These are phyloP conservation scores for Prunella strophiata DNA, from an alignment of 2,797 vertebrate species.

Conservation along the genomic window DNA sequence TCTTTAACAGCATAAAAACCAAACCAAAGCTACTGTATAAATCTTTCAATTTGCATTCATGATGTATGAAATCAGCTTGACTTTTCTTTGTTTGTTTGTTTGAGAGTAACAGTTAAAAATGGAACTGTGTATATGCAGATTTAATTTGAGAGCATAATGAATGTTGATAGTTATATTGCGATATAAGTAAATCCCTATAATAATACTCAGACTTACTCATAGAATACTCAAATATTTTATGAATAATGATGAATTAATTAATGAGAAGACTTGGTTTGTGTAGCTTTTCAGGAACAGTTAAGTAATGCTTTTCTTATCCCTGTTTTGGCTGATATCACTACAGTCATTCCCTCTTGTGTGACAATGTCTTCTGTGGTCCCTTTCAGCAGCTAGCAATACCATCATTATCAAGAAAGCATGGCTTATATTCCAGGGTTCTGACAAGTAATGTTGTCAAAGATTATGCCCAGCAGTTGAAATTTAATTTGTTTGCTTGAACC, in stretches of 20 bases:
- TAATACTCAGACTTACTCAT: neutral
- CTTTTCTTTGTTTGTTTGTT: neutral
- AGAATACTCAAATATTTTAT: neutral
- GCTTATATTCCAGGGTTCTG: neutral
- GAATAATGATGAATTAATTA: neutral
- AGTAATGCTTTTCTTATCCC: neutral
- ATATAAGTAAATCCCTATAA: neutral
- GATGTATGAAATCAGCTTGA: neutral
- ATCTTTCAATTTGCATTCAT: neutral
- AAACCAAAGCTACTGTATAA: neutral
- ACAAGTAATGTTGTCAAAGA: neutral
- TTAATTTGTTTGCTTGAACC: slow-evolving; percentile 15
- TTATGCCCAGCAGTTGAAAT: neutral
- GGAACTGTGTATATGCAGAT: neutral
- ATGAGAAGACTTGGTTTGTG: neutral
- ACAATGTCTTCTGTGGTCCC: neutral
- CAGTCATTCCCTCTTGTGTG: neutral
- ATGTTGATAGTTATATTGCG: neutral
- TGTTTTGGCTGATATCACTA: neutral
- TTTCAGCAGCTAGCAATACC: neutral
- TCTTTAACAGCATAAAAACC: neutral
- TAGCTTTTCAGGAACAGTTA: neutral
- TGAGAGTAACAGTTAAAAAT: neutral
- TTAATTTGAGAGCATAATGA: neutral
- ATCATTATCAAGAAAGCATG: neutral